Evolutionary conservation across 2,888 invertebrate genomes (phyloP).

Genomic region (Ormyrus pomaceus): DNA sequence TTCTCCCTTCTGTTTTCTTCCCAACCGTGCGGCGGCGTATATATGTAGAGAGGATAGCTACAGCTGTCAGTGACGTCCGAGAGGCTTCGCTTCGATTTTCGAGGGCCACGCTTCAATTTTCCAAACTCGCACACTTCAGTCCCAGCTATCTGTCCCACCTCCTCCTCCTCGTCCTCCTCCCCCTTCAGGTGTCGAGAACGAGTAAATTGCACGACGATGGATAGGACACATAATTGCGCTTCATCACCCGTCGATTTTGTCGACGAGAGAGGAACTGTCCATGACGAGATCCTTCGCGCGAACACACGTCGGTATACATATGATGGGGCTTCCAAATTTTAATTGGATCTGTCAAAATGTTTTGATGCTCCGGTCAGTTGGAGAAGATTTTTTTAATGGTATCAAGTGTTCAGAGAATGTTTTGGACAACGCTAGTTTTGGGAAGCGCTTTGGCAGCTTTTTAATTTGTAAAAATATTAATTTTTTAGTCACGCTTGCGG

Average conservation of each 20-base stretch:
- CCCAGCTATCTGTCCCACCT: not conserved
- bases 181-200: slow-evolving; percentile 11
- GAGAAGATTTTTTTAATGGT: no score
- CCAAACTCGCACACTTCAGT: slow-evolving; percentile 18
- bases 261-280: not conserved
- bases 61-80: slow-evolving; percentile 27
- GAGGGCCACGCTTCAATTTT: slow-evolving; percentile 46
- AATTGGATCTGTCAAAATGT: slow-evolving; percentile 30
- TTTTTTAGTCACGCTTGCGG: no score
- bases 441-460: no score
- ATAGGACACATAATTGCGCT: slow-evolving; percentile 34
- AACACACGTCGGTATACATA: not conserved
- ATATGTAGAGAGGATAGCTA: not conserved
- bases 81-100: slow-evolving; percentile 16
- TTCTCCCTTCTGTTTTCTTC: slow-evolving; percentile 39
- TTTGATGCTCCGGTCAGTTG: not conserved
- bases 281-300: not conserved
- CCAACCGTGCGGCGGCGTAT: not conserved
- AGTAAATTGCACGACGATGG: not conserved
- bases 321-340: slow-evolving; percentile 6
- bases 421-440: no score
- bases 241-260: slow-evolving; percentile 41
- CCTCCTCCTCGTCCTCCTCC: not conserved
- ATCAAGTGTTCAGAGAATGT: no score
- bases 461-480: no score